These are phyloP conservation scores for Onchidella celtica DNA, from an alignment of 2,888 invertebrate genomes.

Conservation along the genomic window DNA sequence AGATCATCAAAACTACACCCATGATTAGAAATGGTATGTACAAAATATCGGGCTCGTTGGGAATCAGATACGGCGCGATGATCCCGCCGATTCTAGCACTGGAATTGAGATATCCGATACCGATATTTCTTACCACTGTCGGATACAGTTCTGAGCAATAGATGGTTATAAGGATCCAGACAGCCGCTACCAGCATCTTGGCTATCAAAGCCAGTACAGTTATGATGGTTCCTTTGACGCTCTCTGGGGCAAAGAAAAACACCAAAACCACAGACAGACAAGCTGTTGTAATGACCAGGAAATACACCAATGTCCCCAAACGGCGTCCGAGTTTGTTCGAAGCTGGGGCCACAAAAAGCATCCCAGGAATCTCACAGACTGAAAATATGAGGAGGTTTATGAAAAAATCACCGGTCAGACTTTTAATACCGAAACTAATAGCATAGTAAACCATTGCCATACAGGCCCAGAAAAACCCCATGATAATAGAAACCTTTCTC, in stretches of 20 bases:
- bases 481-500: neutral
- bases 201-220: conserved; percentile 18
- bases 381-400: conserved; percentile 60
- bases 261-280: conserved; percentile 24
- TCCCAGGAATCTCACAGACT: conserved; percentile 40
- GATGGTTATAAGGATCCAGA: conserved; percentile 66
- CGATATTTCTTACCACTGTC: conserved; percentile 60
- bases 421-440: conserved; percentile 56
- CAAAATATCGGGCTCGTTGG: neutral
- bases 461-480: conserved; percentile 29
- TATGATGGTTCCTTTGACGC: conserved; percentile 1
- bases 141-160: conserved; percentile 68
- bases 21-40: conserved; percentile 24
- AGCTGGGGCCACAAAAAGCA: conserved; percentile 38
- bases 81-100: conserved; percentile 43
- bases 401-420: conserved; percentile 58
- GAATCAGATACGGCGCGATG: conserved; percentile 43
- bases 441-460: conserved; percentile 60
- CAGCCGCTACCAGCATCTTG: conserved; percentile 33
- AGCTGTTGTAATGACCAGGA: neutral
- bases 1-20: neutral
- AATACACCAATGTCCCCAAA: neutral
- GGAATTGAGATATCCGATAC: conserved; percentile 37
- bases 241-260: conserved; percentile 10
- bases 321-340: conserved; percentile 17